Base-by-base conservation (phyloP, 2,888 invertebrate species). In the Drosophila kuntzei region DNA sequence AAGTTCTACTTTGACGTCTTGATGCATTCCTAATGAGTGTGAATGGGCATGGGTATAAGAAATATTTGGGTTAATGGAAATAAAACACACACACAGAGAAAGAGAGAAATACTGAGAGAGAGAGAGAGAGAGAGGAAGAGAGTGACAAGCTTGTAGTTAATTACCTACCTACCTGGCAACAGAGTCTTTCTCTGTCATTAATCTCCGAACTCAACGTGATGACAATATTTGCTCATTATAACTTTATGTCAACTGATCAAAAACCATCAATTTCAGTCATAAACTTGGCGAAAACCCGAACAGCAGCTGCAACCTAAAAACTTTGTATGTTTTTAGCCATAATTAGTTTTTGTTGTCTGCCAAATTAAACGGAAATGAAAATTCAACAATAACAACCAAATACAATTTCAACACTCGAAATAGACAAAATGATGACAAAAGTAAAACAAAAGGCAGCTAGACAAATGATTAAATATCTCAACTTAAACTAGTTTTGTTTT, bases 151-250 rank as follows among this genome's bases (percentile, higher is more conserved):
- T 36, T 32, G 14, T 12, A n/a, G 60, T 34, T 37, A 44, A 55
- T 55, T 55, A 55, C 51, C 62, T 67, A n/a, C n/a, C 55, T 67
- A 63, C 63, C 67, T 63, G 62, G 25, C 50, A 37, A 29, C 18
- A 14, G 18, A 32, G 22, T 51, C 41, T 41, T 54, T n/a, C 53
- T n/a, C 39, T 62, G 67, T 51, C 57, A 67, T 67, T 62, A 63
- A 67, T 63, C 67, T 67, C 29, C 8, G 27, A 54, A 44, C 44
- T 32, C 36, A 25, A 14, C 49, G 50, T 51, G 63, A 20, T 67
- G 67, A 67, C 62, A 67, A 67, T 57, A 57, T 67, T 63, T 67
- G 51, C 63, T 67, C 67, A 67, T 67, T 67, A 67, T 67, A 67
- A 67, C 63, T 67, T 67, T 39, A 63, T 67, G 67, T 63, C 67